Evolutionary conservation across 2,888 invertebrate genomes (phyloP).

Genomic region (Andrena camellia): DNA sequence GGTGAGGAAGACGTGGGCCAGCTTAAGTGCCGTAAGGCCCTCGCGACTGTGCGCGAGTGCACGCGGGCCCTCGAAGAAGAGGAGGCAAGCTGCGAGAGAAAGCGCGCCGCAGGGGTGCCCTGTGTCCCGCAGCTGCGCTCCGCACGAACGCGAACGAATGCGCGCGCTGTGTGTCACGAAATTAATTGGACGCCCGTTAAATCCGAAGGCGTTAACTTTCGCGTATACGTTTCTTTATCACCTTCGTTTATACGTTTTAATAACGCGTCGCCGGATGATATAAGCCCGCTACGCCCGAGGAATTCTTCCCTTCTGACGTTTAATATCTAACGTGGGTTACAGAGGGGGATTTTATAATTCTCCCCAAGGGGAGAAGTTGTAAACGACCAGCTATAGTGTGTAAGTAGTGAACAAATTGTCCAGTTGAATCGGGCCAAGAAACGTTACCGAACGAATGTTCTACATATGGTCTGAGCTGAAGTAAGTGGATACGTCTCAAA

Average conservation of each 20-base stretch:
- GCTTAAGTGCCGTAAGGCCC: not conserved
- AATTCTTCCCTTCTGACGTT: constrained; percentile 24
- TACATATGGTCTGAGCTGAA: too few relatives aligned
- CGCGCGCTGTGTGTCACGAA: constrained; percentile 66
- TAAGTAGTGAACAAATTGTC: not conserved
- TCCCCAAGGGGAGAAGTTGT: not conserved
- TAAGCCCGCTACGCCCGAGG: constrained; percentile 25
- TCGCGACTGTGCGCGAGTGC: not conserved
- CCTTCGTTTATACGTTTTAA: constrained; percentile 67
- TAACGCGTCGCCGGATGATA: constrained; percentile 57
- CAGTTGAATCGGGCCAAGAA: too few relatives aligned
- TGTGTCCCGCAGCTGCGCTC: constrained; percentile 58
- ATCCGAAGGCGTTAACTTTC: constrained; percentile 70
- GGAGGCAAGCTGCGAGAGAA: constrained; percentile 52
- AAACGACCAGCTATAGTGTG: not conserved
- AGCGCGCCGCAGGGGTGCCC: constrained; percentile 68
- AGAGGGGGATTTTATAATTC: not conserved
- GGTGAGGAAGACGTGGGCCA: constrained; percentile 10
- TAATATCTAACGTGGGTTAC: constrained; percentile 40
- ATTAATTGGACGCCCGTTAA: constrained; percentile 74
- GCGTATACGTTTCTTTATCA: constrained; percentile 68
- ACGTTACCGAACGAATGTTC: too few relatives aligned
- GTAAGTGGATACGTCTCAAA: too few relatives aligned
- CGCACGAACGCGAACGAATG: constrained; percentile 53
- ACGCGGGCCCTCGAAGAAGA: constrained; percentile 16